Conservation (phyloP, 2,888 invertebrate species). For the Chaetogeoica ovagalla region DNA sequence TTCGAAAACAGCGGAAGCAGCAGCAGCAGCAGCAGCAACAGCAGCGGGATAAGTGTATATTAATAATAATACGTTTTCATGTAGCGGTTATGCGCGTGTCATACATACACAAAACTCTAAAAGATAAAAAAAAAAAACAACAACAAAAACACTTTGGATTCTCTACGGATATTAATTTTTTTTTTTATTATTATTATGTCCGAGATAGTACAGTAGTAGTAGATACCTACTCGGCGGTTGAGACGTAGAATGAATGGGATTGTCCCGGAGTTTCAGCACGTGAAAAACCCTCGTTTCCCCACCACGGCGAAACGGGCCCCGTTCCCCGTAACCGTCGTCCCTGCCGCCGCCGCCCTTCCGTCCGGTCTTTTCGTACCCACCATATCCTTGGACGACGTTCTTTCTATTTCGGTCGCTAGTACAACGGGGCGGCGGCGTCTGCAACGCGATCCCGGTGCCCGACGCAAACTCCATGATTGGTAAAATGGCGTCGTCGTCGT, state of each 20-base stretch:
- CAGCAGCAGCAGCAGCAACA: too few species aligned
- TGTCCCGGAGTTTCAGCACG: slow-evolving; percentile 36
- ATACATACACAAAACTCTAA: too few species aligned
- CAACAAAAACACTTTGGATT: too few species aligned
- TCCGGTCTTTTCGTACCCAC: background rate
- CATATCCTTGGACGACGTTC: slow-evolving; percentile 20
- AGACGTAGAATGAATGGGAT: slow-evolving; percentile 52
- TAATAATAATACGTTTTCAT: too few species aligned
- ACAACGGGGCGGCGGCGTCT: slow-evolving; percentile 32
- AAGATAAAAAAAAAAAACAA: too few species aligned
- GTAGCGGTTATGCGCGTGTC: too few species aligned
- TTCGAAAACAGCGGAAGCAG: background rate
- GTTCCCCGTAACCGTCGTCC: background rate
- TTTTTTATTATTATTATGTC: background rate
- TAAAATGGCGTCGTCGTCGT: slow-evolving; percentile 29
- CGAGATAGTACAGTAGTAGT: background rate
- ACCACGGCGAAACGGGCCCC: slow-evolving; percentile 11
- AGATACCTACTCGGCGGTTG: slow-evolving; percentile 51
- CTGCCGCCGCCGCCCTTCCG: background rate
- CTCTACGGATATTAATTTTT: too few species aligned
- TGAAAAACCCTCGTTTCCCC: slow-evolving; percentile 44
- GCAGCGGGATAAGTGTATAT: too few species aligned
- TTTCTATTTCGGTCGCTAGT: slow-evolving; percentile 44
- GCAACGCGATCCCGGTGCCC: slow-evolving; percentile 52
- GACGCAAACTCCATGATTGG: slow-evolving; percentile 51